A percentile compares a stretch with the other conserved stretches of the same genome.
These are phyloP conservation scores for Alethe diademata DNA, from an alignment of 2,113 vertebrate genomes.

Conservation along the genomic window DNA sequence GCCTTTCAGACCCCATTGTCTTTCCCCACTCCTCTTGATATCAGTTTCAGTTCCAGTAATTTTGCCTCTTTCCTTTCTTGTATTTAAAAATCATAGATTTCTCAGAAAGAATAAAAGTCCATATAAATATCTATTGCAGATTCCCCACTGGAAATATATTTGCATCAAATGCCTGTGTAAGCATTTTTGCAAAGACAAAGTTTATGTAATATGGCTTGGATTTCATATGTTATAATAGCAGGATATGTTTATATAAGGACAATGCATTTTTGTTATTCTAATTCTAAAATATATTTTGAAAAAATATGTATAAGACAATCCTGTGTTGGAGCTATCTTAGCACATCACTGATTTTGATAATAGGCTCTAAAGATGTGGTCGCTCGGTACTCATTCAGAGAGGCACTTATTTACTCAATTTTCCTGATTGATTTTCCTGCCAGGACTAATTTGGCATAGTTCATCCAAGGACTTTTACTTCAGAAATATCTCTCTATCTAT, in stretches of 20 bases:
- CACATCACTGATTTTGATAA: neutral
- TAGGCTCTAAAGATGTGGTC: neutral
- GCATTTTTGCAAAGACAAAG: neutral
- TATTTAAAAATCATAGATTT: neutral
- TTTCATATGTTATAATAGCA: neutral
- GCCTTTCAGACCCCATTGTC: neutral
- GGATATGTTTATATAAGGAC: neutral
- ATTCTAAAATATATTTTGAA: neutral
- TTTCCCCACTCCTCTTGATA: neutral
- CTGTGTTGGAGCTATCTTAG: neutral
- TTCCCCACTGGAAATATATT: neutral
- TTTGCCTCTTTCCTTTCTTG: neutral
- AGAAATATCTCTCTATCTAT: neutral
- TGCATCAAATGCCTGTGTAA: neutral
- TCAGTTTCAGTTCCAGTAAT: neutral
- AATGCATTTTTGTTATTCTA: neutral
- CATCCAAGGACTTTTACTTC: neutral
- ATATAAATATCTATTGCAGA: neutral
- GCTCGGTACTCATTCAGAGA: neutral
- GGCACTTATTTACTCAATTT: neutral
- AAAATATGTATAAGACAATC: neutral
- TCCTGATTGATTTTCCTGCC: neutral
- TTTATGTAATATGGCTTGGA: neutral
- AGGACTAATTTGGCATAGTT: neutral
- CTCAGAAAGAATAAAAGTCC: neutral